These are phyloP conservation scores for Ceratothoa steindachneri DNA, from an alignment of 2,888 invertebrate genomes.

Conservation along the genomic window DNA sequence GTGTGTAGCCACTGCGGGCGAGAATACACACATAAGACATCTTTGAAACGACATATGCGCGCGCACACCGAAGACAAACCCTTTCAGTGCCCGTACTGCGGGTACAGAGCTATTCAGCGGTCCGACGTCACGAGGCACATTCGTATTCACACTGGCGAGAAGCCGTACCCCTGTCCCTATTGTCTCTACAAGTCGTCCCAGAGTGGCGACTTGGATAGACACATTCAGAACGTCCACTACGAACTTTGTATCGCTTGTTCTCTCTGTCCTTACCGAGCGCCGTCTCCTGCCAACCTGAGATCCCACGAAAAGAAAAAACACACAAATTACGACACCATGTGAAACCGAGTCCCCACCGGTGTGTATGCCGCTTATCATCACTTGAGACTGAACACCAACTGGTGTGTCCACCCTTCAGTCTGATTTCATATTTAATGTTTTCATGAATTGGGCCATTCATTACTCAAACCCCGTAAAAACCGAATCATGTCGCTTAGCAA, in stretches of 20 bases:
- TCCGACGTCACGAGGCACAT: slow-evolving; percentile 34
- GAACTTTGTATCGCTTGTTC: slow-evolving; percentile 30
- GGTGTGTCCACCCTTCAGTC: no score
- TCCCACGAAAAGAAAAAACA: slow-evolving; percentile 33
- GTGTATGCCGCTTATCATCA: no score
- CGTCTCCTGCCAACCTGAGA: slow-evolving; percentile 26
- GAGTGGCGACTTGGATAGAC: slow-evolving; percentile 36
- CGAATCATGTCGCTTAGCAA: no score
- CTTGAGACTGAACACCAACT: no score
- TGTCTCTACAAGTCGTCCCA: slow-evolving; percentile 32
- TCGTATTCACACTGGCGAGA: slow-evolving; percentile 34
- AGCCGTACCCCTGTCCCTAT: slow-evolving; percentile 35
- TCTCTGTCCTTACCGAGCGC: slow-evolving; percentile 29
- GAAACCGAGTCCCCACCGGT: no score
- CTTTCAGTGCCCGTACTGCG: slow-evolving; percentile 27
- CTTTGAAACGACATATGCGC: slow-evolving; percentile 60
- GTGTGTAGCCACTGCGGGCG: slow-evolving; percentile 30
- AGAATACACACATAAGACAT: slow-evolving; percentile 74
- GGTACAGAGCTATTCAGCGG: slow-evolving; percentile 36
- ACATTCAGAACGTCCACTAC: slow-evolving; percentile 31
- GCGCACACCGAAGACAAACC: slow-evolving; percentile 38
- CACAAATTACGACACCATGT: neutral
- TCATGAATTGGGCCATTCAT: no score
- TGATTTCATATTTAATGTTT: no score
- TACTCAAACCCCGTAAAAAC: no score